Percentiles rank a stretch among this genome's conserved stretches.
Evolutionary conservation across 2,888 invertebrate genomes (phyloP).

Genomic region (Lithosia quadra): DNA sequence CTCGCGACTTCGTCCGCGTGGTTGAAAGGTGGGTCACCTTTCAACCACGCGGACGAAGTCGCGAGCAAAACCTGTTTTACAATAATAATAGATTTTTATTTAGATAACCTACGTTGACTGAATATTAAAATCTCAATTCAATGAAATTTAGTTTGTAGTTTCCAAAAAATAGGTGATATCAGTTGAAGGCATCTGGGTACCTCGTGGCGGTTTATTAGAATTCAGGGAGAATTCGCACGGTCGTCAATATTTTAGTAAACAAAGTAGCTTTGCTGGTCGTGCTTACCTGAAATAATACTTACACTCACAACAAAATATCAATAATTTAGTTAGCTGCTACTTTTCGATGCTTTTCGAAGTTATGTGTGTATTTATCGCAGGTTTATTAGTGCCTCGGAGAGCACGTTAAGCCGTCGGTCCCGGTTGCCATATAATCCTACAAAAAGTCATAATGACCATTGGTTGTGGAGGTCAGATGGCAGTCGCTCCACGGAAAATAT

Average conservation of each 20-base stretch:
- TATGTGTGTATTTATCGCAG: too few species aligned
- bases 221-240: constrained; percentile 35
- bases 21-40: too few species aligned
- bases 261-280: constrained; percentile 23
- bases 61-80: too few species aligned
- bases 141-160: constrained; percentile 25
- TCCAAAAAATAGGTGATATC: constrained; percentile 32
- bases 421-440: too few species aligned
- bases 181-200: constrained; percentile 18
- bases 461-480: too few species aligned
- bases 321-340: constrained; percentile 13
- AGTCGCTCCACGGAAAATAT: too few species aligned
- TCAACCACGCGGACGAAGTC: too few species aligned
- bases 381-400: too few species aligned
- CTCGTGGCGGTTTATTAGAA: constrained; percentile 27
- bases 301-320: constrained; percentile 24
- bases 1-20: too few species aligned
- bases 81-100: neutral
- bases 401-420: too few species aligned
- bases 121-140: constrained; percentile 28
- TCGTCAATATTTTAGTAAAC: constrained; percentile 38
- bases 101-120: neutral
- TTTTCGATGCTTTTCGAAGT: too few species aligned
- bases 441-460: too few species aligned
- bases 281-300: constrained; percentile 20